phyloP scores from a whole-genome alignment of 2,888 invertebrate genomes.

The Metacarcinus magister region DNA sequence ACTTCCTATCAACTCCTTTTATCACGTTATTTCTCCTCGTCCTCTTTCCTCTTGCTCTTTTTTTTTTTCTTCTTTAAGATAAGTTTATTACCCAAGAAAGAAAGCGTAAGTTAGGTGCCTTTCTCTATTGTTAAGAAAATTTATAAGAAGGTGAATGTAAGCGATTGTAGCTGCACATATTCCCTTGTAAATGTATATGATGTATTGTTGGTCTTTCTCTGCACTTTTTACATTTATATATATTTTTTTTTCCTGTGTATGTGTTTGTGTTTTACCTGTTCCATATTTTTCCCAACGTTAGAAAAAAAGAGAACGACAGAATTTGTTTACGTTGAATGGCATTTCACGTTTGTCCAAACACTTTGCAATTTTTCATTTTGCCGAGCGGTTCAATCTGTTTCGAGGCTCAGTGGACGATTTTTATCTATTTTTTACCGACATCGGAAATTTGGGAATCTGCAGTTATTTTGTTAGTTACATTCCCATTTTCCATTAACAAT shows the following conservation, averaged over 20 bases:
- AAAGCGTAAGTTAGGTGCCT: background rate
- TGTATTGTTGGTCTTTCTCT: background rate
- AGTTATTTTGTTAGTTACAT: no score
- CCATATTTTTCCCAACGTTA: background rate
- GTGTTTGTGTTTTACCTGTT: no score
- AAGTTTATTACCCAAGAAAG: no score
- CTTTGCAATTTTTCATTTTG: background rate
- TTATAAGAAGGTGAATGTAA: no score
- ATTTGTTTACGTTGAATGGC: constrained; percentile 13
- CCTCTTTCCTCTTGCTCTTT: no score
- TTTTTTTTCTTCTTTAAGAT: no score
- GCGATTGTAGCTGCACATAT: background rate
- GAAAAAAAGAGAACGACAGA: background rate
- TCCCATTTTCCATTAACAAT: no score
- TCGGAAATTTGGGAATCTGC: background rate
- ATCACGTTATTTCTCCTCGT: no score
- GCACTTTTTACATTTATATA: background rate
- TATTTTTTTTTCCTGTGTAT: no score
- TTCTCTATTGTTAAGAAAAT: background rate
- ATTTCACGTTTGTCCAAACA: constrained; percentile 1
- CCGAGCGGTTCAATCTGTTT: constrained; percentile 6
- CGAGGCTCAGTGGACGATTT: background rate
- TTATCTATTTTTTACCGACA: background rate
- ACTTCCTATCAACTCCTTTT: no score
- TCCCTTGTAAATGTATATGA: background rate